These are phyloP conservation scores for Esox lucius DNA, from an alignment of 2,797 vertebrate genomes.

Conservation along the genomic window DNA sequence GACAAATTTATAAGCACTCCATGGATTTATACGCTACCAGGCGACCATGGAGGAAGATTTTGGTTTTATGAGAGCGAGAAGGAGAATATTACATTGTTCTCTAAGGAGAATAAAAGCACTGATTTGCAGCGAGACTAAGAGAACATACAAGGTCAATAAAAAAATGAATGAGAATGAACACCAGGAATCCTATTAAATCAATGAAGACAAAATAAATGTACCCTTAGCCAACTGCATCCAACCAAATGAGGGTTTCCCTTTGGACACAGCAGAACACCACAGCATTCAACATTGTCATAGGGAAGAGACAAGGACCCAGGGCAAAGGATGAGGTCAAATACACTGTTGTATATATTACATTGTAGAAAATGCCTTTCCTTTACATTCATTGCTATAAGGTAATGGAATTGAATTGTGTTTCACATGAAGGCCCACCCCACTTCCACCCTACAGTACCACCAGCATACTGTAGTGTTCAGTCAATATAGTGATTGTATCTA, in stretches of 20 bases:
- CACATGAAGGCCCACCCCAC: neutral
- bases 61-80: neutral
- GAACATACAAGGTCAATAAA: neutral
- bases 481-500: slow-evolving; percentile 45
- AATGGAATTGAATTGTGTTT: neutral
- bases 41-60: neutral
- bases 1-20: slow-evolving; percentile 71
- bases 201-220: slow-evolving; percentile 2
- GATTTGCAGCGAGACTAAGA: slow-evolving; percentile 2
- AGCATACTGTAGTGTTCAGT: slow-evolving; percentile 18
- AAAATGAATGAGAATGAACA: slow-evolving; percentile 3
- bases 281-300: neutral
- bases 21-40: slow-evolving; percentile 4
- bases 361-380: slow-evolving; percentile 6
- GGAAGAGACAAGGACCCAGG: neutral
- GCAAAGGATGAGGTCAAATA: neutral
- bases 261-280: neutral
- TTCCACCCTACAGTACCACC: neutral
- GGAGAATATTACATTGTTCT: slow-evolving; percentile 2
- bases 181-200: neutral
- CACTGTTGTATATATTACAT: slow-evolving; percentile 1
- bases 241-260: neutral
- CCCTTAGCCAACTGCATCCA: neutral
- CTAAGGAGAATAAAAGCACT: slow-evolving; percentile 3
- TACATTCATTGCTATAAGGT: neutral